These are phyloP conservation scores for Crioceris asparagi DNA, from an alignment of 2,888 invertebrate genomes.

Conservation along the genomic window DNA sequence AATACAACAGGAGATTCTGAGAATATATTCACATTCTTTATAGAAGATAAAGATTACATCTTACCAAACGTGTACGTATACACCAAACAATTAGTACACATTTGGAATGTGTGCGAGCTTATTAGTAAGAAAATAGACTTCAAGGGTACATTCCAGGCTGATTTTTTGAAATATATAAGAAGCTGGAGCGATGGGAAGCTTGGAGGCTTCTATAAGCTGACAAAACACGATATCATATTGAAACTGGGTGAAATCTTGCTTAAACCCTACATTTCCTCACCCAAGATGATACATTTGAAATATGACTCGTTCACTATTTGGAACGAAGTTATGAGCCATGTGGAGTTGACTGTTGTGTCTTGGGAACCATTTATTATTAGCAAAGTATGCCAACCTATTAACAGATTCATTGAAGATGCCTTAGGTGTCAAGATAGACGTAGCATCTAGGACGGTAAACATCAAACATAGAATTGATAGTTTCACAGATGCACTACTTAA, in stretches of 20 bases:
- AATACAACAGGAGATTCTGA: constrained; percentile 13
- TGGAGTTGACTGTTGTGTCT: constrained; percentile 18
- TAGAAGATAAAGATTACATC: constrained; percentile 10
- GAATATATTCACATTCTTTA: constrained; percentile 11
- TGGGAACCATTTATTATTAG: constrained; percentile 12
- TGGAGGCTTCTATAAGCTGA: constrained; percentile 21
- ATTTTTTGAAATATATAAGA: constrained; percentile 15
- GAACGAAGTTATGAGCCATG: constrained; percentile 16
- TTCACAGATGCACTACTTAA: constrained; percentile 11
- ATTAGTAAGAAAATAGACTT: no score
- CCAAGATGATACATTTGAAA: constrained; percentile 10
- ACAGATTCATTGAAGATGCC: constrained; percentile 12
- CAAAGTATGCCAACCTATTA: constrained; percentile 15
- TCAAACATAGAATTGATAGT: constrained; percentile 6
- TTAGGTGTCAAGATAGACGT: constrained; percentile 9
- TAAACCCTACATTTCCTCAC: constrained; percentile 10
- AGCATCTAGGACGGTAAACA: not conserved
- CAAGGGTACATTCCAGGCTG: no score
- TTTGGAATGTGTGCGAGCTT: no score
- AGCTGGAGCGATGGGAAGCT: constrained; percentile 19
- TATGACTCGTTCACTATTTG: constrained; percentile 13
- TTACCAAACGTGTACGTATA: no score
- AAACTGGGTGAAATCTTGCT: constrained; percentile 22
- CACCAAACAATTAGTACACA: no score
- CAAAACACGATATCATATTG: constrained; percentile 19